Conservation (phyloP, 2,888 invertebrate genomes). For the Cantharis lateralis region DNA sequence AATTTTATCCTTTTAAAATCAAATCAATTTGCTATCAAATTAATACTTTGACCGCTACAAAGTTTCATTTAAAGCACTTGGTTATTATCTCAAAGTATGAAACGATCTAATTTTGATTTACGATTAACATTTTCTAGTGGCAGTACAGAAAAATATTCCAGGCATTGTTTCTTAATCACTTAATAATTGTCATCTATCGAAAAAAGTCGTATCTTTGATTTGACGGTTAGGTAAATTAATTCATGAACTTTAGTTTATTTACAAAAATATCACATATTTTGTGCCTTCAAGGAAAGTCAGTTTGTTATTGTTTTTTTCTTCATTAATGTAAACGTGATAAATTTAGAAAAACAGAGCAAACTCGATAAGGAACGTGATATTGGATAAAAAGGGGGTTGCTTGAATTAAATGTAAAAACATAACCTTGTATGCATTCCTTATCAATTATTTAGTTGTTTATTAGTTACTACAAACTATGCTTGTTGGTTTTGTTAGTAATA, state of each 20-base stretch:
- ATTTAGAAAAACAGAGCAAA: neutral
- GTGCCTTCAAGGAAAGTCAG: neutral
- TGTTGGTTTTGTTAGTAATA: neutral
- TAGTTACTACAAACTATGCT: neutral
- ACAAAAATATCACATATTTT: neutral
- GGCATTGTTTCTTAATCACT: neutral
- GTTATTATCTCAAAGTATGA: neutral
- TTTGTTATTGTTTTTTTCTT: neutral
- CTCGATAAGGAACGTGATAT: neutral
- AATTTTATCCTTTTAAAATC: conserved; percentile 18
- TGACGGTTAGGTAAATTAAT: neutral
- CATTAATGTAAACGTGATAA: neutral
- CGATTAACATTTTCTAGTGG: neutral
- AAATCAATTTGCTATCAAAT: conserved; percentile 14
- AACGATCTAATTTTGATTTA: neutral
- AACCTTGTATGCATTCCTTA: neutral
- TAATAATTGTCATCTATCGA: neutral
- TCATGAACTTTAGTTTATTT: neutral
- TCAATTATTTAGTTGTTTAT: neutral
- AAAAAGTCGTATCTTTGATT: neutral
- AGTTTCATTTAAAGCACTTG: conserved; percentile 15
- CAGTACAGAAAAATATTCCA: neutral
- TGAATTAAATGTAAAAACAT: neutral
- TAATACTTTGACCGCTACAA: conserved; percentile 28
- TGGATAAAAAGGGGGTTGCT: neutral